These are phyloP conservation scores for Caenorhabditis plicata DNA, from an alignment of 2,888 invertebrate genomes.

Conservation along the genomic window DNA sequence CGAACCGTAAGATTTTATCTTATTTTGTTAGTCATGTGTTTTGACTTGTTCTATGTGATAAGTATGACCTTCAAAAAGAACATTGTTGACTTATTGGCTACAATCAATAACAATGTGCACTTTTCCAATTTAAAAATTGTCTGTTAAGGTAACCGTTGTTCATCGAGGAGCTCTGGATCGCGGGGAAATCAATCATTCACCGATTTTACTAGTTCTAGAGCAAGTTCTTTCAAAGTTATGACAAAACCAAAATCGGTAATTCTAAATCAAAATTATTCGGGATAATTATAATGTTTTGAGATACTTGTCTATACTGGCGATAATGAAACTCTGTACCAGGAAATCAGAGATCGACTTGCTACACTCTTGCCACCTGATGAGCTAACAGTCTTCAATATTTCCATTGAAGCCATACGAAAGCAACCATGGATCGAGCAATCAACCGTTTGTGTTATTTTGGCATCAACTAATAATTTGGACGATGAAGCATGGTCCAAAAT, in stretches of 20 bases:
- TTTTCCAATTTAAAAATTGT: no score
- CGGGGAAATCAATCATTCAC: no score
- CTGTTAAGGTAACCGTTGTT: no score
- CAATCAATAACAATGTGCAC: no score
- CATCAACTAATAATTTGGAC: conserved; percentile 55
- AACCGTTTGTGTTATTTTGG: conserved; percentile 58
- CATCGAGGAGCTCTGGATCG: no score
- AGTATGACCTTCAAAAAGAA: no score
- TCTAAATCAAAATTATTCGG: conserved; percentile 2
- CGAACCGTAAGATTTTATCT: conserved; percentile 24
- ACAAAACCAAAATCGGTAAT: conserved; percentile 37
- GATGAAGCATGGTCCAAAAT: conserved; percentile 56
- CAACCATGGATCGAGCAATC: conserved; percentile 59
- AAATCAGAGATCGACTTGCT: conserved; percentile 42
- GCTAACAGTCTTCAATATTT: conserved; percentile 58
- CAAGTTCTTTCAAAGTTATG: conserved; percentile 14
- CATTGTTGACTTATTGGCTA: no score
- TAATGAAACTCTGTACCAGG: conserved; percentile 37
- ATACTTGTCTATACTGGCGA: conserved; percentile 59
- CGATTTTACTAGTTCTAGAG: no score
- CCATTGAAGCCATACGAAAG: conserved; percentile 41
- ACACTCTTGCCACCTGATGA: conserved; percentile 48
- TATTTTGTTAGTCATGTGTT: no score
- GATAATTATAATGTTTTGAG: conserved; percentile 16
- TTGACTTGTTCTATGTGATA: no score